phyloP scores from a whole-genome alignment of 2,797 vertebrate genomes.

The Schizopygopsis malacanthus region DNA sequence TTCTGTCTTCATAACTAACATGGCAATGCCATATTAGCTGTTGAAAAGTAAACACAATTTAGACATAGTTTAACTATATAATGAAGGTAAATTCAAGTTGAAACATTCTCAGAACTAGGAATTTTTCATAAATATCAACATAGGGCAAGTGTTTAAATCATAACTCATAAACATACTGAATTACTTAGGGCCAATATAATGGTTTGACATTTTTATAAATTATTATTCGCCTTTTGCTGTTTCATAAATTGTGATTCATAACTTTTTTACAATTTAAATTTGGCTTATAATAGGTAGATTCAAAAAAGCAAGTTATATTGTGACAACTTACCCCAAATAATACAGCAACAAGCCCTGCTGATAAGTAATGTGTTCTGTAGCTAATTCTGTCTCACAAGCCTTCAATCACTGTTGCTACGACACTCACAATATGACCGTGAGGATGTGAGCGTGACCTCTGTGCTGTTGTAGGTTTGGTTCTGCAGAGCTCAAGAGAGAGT shows the following conservation, averaged over 20 bases:
- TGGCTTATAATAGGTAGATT: too few species aligned
- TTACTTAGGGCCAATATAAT: not conserved
- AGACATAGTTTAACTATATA: not conserved
- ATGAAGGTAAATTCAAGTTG: not conserved
- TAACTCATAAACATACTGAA: not conserved
- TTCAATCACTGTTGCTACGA: not conserved
- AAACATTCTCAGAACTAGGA: not conserved
- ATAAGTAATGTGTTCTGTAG: not conserved
- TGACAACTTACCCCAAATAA: too few species aligned
- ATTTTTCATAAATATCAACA: not conserved
- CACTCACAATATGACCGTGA: conserved; percentile 23
- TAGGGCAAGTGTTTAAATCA: not conserved
- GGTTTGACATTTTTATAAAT: not conserved
- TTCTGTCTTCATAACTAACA: too few species aligned
- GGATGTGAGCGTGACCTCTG: conserved; percentile 37
- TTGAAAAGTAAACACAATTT: too few species aligned
- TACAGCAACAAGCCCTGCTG: not conserved
- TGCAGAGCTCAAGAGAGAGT: conserved; percentile 82
- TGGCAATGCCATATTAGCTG: too few species aligned
- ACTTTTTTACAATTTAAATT: too few species aligned
- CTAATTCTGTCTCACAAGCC: not conserved
- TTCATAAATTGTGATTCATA: too few species aligned
- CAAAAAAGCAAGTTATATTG: not conserved
- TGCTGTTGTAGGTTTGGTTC: conserved; percentile 80
- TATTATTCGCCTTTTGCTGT: too few species aligned